These are phyloP conservation scores for Rhimphoctona megacephalus DNA, from an alignment of 2,888 invertebrate genomes.

Conservation along the genomic window DNA sequence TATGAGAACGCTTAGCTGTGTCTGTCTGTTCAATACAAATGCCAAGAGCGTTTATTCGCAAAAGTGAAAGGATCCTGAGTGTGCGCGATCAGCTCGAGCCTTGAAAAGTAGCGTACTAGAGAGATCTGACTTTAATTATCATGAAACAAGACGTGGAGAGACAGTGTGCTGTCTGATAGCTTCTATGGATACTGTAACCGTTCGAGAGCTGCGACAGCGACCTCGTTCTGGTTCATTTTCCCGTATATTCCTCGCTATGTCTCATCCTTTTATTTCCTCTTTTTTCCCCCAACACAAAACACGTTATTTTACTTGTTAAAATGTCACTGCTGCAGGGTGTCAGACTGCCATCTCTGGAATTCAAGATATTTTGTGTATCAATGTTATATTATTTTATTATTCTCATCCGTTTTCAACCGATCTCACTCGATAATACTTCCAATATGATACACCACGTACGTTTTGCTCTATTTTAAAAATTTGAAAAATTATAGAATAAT, in stretches of 20 bases:
- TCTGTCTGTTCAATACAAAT: not conserved
- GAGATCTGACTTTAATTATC: constrained; percentile 48
- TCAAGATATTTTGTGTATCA: not conserved
- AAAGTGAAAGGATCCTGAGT: constrained; percentile 19
- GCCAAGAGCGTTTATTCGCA: not conserved
- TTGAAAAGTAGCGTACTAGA: constrained; percentile 23
- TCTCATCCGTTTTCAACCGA: not conserved
- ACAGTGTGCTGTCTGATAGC: not conserved
- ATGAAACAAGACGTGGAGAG: not conserved
- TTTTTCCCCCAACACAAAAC: not conserved
- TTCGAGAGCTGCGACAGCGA: not conserved
- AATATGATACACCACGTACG: not conserved
- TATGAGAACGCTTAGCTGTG: not conserved
- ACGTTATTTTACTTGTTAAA: not conserved
- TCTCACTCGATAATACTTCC: not conserved
- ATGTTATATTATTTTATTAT: not conserved
- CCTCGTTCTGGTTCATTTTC: not conserved
- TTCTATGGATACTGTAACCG: not conserved
- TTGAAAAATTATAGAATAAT: not conserved
- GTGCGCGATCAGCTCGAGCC: not conserved
- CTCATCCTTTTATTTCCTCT: not conserved
- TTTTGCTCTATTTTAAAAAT: not conserved
- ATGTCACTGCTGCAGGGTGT: not conserved
- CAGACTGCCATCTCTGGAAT: not conserved
- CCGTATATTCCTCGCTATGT: not conserved